Evolutionary conservation across 2,797 vertebrate species (phyloP).

Genomic region (Perodicticus potto): DNA sequence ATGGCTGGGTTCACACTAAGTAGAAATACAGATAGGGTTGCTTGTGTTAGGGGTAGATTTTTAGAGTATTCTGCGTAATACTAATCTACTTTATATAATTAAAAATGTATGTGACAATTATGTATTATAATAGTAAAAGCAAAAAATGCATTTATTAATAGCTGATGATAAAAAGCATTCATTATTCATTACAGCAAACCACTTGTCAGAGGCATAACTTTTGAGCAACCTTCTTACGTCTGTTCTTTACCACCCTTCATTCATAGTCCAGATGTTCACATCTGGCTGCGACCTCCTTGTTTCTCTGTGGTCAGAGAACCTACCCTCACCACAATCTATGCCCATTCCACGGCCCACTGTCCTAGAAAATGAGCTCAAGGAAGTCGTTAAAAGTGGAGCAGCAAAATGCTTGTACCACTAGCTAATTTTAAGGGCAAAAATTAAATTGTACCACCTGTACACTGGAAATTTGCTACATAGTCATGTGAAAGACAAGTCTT

Average conservation of each 20-base stretch:
- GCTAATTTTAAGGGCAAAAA: neutral
- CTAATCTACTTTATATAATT: neutral
- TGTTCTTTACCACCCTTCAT: rapidly evolving
- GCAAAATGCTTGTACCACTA: neutral
- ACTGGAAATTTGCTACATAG: neutral
- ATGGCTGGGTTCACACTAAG: neutral
- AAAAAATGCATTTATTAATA: neutral
- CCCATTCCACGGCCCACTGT: no score
- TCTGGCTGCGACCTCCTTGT: neutral
- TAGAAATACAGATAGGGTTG: neutral
- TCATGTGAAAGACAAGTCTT: neutral
- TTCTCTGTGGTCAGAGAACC: neutral
- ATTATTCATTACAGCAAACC: neutral
- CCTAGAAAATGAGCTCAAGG: neutral
- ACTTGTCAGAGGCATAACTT: neutral
- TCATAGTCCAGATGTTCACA: rapidly evolving
- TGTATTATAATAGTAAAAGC: neutral
- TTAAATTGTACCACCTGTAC: neutral
- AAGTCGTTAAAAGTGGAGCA: neutral
- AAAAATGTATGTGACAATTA: neutral
- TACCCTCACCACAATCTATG: rapidly evolving
- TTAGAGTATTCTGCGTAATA: neutral
- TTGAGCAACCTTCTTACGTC: rapidly evolving
- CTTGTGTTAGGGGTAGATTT: neutral
- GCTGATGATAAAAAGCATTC: neutral